Conservation (phyloP, 2,888 invertebrate species). For the Sarcophaga subvicina region DNA sequence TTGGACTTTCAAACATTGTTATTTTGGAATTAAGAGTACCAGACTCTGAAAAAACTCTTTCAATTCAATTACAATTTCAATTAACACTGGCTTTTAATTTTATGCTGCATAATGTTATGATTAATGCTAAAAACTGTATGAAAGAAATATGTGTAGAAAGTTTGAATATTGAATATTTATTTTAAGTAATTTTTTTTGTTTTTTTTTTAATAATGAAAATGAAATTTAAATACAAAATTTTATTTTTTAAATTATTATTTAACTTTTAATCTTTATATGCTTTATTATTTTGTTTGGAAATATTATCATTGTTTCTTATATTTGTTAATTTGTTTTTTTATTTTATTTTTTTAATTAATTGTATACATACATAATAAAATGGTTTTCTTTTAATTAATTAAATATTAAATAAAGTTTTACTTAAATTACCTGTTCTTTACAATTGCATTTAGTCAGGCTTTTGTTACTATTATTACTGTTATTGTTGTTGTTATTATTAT, state of each 20-base stretch:
- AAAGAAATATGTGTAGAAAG: too few relatives aligned
- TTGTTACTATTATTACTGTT: slow-evolving; percentile 50
- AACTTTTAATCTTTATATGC: background rate
- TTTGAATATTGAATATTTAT: too few relatives aligned
- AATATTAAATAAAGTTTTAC: slow-evolving; percentile 53
- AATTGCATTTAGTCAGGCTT: slow-evolving; percentile 69
- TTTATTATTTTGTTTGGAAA: slow-evolving; percentile 17
- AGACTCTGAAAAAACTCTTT: too few relatives aligned
- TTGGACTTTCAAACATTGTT: too few relatives aligned
- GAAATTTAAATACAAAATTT: background rate
- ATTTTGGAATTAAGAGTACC: too few relatives aligned
- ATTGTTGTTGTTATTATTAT: slow-evolving; percentile 36
- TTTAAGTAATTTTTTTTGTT: background rate
- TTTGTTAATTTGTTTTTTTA: background rate
- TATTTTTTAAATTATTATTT: background rate
- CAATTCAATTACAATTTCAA: too few relatives aligned
- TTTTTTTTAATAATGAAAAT: background rate
- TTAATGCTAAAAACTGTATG: too few relatives aligned
- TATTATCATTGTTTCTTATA: slow-evolving; percentile 27
- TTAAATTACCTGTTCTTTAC: slow-evolving; percentile 69
- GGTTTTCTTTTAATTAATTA: slow-evolving; percentile 19
- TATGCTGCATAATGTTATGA: too few relatives aligned
- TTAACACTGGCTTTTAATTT: too few relatives aligned
- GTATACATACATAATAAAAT: background rate
- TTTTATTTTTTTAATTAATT: background rate